These are phyloP conservation scores for Oxyruncus cristatus DNA, from an alignment of 2,113 vertebrate genomes.

Conservation along the genomic window DNA sequence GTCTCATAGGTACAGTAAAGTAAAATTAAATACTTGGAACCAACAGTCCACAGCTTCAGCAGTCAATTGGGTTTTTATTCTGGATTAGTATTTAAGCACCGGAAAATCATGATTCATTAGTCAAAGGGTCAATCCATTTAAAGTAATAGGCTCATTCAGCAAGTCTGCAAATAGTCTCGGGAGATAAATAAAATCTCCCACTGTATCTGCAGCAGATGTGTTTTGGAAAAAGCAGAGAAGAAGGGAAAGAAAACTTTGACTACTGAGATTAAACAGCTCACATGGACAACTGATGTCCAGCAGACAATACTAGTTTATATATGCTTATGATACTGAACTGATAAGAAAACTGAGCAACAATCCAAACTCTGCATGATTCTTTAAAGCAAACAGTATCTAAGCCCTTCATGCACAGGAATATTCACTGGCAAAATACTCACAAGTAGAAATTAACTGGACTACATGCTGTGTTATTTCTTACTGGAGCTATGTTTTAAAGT, in stretches of 20 bases:
- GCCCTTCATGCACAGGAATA: not conserved
- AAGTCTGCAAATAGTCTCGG: not conserved
- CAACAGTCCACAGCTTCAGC: not conserved
- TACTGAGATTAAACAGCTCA: not conserved
- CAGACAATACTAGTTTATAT: not conserved
- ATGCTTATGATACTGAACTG: not conserved
- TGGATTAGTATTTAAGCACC: not conserved
- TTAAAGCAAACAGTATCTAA: not conserved
- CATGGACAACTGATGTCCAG: not conserved
- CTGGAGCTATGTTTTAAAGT: not conserved
- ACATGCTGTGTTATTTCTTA: not conserved
- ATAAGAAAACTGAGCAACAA: not conserved
- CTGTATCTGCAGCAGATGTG: slow-evolving; percentile 5
- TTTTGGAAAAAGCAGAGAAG: not conserved
- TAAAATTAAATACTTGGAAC: slow-evolving; percentile 20
- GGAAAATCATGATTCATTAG: slow-evolving; percentile 33
- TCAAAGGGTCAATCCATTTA: slow-evolving; percentile 42
- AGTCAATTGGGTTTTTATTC: not conserved
- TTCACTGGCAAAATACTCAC: not conserved
- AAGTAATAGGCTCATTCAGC: slow-evolving; percentile 30
- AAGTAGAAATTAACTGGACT: not conserved
- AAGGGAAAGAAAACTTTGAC: not conserved
- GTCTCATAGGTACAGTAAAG: not conserved
- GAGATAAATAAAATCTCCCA: slow-evolving; percentile 26
- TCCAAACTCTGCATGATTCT: not conserved